These are phyloP conservation scores for Nesospiza acunhae DNA, from an alignment of 2,113 vertebrate species.

Conservation along the genomic window DNA sequence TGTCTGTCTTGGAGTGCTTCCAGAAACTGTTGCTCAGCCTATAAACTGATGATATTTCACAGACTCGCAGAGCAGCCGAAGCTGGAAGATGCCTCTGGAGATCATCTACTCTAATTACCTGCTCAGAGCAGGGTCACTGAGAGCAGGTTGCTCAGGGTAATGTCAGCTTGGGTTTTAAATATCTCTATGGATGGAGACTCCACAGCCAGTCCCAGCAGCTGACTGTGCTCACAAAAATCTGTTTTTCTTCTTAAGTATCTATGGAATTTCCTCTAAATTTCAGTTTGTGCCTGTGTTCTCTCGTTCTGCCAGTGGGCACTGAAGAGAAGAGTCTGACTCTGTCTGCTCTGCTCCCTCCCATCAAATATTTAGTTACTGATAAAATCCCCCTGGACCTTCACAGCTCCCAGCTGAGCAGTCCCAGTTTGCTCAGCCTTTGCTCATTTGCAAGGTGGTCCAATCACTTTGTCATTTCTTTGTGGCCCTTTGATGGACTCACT, in stretches of 20 bases:
- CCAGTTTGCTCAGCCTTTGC: neutral
- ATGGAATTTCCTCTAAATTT: neutral
- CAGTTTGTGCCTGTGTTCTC: neutral
- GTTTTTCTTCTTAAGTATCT: neutral
- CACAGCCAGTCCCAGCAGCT: neutral
- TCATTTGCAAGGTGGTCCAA: neutral
- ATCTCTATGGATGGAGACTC: neutral
- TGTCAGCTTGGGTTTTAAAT: neutral
- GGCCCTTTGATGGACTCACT: fast-evolving
- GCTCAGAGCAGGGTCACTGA: neutral
- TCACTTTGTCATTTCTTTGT: neutral
- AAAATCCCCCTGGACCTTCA: neutral
- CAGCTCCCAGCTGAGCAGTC: neutral
- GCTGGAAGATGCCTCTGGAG: neutral
- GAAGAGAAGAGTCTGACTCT: neutral
- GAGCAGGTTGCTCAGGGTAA: neutral
- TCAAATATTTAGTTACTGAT: neutral
- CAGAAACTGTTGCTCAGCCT: constrained; percentile 3
- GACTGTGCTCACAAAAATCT: neutral
- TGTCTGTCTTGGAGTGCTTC: constrained; percentile 7
- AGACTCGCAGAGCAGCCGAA: neutral
- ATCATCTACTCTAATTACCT: constrained; percentile 21
- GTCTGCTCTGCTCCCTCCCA: neutral
- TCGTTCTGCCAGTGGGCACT: neutral
- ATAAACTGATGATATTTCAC: constrained; percentile 34